A percentile compares a stretch with the other conserved stretches of the same genome.
These are phyloP conservation scores for Phengaris arion DNA, from an alignment of 2,888 invertebrate species.

Conservation along the genomic window DNA sequence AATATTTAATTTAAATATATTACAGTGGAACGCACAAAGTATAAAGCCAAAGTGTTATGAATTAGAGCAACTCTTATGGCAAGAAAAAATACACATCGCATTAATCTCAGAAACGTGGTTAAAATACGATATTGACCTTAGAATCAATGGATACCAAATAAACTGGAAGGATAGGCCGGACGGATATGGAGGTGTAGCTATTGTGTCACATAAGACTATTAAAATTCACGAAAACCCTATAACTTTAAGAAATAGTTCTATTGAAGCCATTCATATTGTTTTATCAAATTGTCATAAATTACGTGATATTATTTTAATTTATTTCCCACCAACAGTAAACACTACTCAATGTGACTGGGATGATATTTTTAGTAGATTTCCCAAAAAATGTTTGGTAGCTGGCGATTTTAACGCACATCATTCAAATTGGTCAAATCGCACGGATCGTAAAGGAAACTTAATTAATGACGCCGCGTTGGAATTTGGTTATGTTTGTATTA, in stretches of 20 bases:
- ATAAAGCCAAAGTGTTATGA: too few relatives aligned
- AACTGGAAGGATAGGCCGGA: too few relatives aligned
- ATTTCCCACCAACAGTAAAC: constrained; percentile 37
- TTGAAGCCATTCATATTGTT: constrained; percentile 38
- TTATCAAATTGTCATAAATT: constrained; percentile 39
- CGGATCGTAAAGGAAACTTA: constrained; percentile 38
- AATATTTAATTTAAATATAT: too few relatives aligned
- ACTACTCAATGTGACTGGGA: constrained; percentile 41
- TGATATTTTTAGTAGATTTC: constrained; percentile 32
- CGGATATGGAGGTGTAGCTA: constrained; percentile 42
- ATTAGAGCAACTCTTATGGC: too few relatives aligned
- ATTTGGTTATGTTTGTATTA: constrained; percentile 35
- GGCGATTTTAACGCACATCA: constrained; percentile 45
- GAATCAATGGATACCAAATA: too few relatives aligned
- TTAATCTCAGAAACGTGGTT: too few relatives aligned
- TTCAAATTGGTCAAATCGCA: constrained; percentile 41
- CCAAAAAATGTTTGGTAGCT: constrained; percentile 36
- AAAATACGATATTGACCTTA: too few relatives aligned
- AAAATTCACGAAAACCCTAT: background rate
- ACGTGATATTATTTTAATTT: constrained; percentile 39
- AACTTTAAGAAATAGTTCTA: constrained; percentile 21
- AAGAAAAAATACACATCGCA: too few relatives aligned
- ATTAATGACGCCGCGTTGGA: constrained; percentile 39
- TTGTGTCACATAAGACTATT: constrained; percentile 41
- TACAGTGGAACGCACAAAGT: too few relatives aligned